A percentile compares a stretch with the other conserved stretches of the same genome.
Conservation (phyloP, 53 echinoderm and acorn worm species). For the Apostichopus leukothele region DNA sequence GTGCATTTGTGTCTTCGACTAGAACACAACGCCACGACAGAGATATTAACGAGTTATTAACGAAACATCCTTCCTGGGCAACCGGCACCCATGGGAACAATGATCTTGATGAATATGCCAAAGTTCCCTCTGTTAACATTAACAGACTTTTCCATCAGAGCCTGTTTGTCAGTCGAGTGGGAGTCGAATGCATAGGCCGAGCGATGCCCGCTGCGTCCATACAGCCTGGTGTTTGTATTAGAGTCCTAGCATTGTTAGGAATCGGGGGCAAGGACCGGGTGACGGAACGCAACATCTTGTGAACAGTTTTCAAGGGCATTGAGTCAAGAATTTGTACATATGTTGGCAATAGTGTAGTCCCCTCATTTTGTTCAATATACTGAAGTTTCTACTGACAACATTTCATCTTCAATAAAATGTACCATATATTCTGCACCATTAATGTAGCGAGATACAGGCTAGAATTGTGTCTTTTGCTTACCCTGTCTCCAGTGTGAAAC, state of each 20-base stretch:
- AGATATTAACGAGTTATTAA: constrained; percentile 21
- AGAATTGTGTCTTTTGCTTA: too few species aligned
- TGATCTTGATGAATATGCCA: constrained; percentile 5
- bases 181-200: neutral
- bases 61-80: constrained; percentile 29
- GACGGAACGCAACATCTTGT: too few species aligned
- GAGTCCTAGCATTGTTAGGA: neutral
- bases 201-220: neutral
- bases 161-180: constrained; percentile 8
- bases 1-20: neutral
- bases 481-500: too few species aligned
- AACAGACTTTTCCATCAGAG: constrained; percentile 11
- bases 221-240: constrained; percentile 23
- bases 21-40: neutral
- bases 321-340: too few species aligned
- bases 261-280: neutral
- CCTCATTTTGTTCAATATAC: too few species aligned
- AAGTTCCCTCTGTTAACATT: constrained; percentile 4
- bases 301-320: too few species aligned
- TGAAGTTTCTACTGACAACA: too few species aligned
- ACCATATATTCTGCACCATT: too few species aligned
- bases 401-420: too few species aligned
- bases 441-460: too few species aligned
- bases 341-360: too few species aligned
- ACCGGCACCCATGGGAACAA: constrained; percentile 22